A percentile compares a stretch with the other conserved stretches of the same genome.
Evolutionary conservation across 2,888 invertebrate genomes (phyloP).

Genomic region (Drosophila peninsularis): DNA sequence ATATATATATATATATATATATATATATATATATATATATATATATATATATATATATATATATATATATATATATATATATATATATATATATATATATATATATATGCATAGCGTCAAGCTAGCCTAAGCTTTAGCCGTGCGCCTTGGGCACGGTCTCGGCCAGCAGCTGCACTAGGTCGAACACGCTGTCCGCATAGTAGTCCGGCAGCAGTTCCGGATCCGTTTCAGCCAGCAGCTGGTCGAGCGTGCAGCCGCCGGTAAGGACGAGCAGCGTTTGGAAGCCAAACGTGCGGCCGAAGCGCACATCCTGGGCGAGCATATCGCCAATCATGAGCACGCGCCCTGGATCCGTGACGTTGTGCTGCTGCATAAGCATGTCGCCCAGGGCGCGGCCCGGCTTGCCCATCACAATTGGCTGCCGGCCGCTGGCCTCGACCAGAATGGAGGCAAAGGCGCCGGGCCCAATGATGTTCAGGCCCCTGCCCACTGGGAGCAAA

Average conservation of each 20-base stretch:
- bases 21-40: not conserved
- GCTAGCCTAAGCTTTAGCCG: constrained; percentile 18
- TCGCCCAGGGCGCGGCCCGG: constrained; percentile 84
- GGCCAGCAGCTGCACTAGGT: constrained; percentile 74
- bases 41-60: not conserved
- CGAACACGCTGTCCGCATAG: constrained; percentile 81
- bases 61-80: not conserved
- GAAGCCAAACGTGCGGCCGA: constrained; percentile 90
- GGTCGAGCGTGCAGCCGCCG: constrained; percentile 71
- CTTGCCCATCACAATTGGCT: constrained; percentile 84
- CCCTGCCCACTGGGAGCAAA: constrained; percentile 78
- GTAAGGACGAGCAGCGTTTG: constrained; percentile 91
- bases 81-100: not conserved
- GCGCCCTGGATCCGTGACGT: constrained; percentile 87
- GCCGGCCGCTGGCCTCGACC: constrained; percentile 78
- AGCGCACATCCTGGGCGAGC: constrained; percentile 91
- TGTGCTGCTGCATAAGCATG: constrained; percentile 67
- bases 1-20: not conserved
- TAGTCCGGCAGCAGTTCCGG: constrained; percentile 76
- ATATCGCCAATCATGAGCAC: constrained; percentile 94
- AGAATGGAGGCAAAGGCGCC: constrained; percentile 84
- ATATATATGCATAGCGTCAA: not conserved
- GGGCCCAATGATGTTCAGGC: constrained; percentile 83
- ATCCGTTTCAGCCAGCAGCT: constrained; percentile 62
- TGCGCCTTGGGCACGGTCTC: constrained; percentile 54